Evolutionary conservation across 2,113 vertebrate genomes (phyloP).

Genomic region (Datnioides undecimradiatus): DNA sequence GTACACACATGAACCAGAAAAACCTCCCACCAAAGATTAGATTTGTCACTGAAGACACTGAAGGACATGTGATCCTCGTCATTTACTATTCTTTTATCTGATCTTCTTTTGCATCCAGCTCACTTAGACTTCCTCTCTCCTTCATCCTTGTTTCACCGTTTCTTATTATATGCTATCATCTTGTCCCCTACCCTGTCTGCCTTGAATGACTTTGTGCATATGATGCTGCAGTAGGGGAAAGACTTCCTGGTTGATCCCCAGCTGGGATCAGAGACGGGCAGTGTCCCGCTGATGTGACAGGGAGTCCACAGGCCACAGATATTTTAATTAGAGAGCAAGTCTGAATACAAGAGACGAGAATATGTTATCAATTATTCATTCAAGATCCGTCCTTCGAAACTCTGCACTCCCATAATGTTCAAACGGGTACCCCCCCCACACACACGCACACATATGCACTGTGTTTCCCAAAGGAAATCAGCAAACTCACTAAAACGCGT

Average conservation of each 20-base stretch:
- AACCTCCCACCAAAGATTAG: no score
- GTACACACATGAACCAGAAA: no score
- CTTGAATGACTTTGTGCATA: neutral
- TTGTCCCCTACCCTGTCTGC: neutral
- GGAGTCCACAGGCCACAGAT: neutral
- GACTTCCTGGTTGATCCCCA: neutral
- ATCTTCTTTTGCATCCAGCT: neutral
- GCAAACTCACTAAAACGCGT: neutral
- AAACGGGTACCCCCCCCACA: neutral
- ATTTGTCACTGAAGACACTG: neutral
- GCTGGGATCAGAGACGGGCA: neutral
- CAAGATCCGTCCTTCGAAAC: neutral
- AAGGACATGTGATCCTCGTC: neutral
- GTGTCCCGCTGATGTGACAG: neutral
- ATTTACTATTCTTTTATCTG: neutral
- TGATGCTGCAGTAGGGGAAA: neutral
- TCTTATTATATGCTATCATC: neutral
- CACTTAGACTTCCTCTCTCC: neutral
- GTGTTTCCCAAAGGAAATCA: neutral
- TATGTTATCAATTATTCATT: neutral
- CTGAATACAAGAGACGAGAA: neutral
- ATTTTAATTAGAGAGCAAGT: neutral
- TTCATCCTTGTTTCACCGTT: neutral
- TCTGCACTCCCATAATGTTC: neutral
- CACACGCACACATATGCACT: neutral